Base-by-base conservation (phyloP, 2,888 invertebrate species). In the Drosophila recens region DNA sequence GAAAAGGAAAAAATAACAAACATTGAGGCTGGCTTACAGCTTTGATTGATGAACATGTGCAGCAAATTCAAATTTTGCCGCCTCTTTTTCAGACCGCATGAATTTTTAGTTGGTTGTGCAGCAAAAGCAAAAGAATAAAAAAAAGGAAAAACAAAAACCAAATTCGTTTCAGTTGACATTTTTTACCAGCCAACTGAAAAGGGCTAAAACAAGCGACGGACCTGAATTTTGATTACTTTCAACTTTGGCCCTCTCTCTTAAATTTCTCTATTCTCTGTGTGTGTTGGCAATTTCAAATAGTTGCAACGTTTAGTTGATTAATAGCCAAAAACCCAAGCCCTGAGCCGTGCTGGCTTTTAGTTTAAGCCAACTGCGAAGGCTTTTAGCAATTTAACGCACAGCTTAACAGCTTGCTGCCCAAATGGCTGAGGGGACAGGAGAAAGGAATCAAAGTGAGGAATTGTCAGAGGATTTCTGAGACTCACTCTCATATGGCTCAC, bases 301-400 rank as follows among this genome's bases (percentile, higher is more conserved):
- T 86, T 86, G 80, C 87, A 84, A 72, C 86, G 84, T 86, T 86
- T 86, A 87, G 86, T 86, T 86, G 86, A 86, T 87, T 86, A 86
- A 86, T 86, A 87, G 89, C 87, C 82, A 70, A 73, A 68, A 71
- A 70, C 48, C 45, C 58, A 48, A 49, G 51, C 53, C 15, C 42
- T 23, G 53, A 58, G 40, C 42, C n/a, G 17, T 36, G 53, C 40
- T 62, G 59, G 87, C 87, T 81, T 79, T 83, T 74, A 73, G 81
- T 83, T 88, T 75, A 85, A 87, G 86, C 86, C 76, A 78, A 74
- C 88, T 58, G 72, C 53, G 69, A 79, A 76, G 82, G 79, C 86
- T 88, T 86, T 87, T 87, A 89, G 89, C 89, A 86, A 86, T 86
- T 86, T 86, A 86, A 88, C 89, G 87, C 86, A 76, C 87, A 89